These are phyloP conservation scores for Coronaproctus castanopsis DNA, from an alignment of 2,888 invertebrate genomes.

Conservation along the genomic window DNA sequence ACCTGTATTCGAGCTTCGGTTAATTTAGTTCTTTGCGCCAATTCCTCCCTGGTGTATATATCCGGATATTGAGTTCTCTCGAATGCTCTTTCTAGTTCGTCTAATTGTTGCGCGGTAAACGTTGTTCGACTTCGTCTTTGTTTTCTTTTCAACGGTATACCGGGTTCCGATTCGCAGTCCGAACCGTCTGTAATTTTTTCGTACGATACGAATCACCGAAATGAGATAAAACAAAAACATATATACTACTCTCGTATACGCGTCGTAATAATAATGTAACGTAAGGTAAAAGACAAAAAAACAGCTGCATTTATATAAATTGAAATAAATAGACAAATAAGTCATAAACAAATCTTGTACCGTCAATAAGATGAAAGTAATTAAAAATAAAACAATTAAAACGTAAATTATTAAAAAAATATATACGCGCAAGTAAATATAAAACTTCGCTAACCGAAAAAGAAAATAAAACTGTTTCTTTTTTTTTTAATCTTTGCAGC, in stretches of 20 bases:
- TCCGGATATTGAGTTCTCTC: slow-evolving; percentile 88
- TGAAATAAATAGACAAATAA: too few species aligned
- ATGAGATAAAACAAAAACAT: too few species aligned
- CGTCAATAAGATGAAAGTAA: too few species aligned
- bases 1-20: slow-evolving; percentile 89
- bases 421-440: neutral
- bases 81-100: slow-evolving; percentile 77
- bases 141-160: slow-evolving; percentile 70
- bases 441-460: neutral
- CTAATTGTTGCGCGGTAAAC: slow-evolving; percentile 79
- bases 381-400: too few species aligned
- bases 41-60: slow-evolving; percentile 77
- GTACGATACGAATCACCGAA: slow-evolving; percentile 11
- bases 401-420: neutral
- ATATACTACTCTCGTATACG: too few species aligned
- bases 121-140: slow-evolving; percentile 82
- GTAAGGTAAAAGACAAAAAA: too few species aligned
- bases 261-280: too few species aligned
- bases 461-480: neutral
- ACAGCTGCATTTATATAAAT: too few species aligned
- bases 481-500: too few species aligned
- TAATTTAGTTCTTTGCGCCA: slow-evolving; percentile 72
- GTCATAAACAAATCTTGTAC: too few species aligned
- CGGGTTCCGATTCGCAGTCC: slow-evolving; percentile 79
- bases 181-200: slow-evolving; percentile 30